Conservation (phyloP, 1,140 invertebrate genomes). For the Platyscapa corneri region DNA sequence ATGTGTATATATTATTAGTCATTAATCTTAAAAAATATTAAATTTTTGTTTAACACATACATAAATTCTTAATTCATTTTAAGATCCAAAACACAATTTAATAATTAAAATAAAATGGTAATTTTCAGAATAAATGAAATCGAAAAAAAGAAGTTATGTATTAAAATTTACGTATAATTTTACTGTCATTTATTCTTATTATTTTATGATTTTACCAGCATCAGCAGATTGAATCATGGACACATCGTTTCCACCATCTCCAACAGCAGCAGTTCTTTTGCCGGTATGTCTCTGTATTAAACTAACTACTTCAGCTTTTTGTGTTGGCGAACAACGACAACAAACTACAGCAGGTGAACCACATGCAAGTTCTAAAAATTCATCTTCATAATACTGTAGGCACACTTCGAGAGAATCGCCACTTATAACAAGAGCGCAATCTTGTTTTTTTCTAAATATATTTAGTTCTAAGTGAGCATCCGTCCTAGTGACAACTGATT, state of each 20-base stretch:
- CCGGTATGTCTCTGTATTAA: constrained; percentile 92
- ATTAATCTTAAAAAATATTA: too few species aligned
- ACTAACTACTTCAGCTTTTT: constrained; percentile 96
- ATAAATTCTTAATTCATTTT: too few species aligned
- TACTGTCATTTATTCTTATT: not conserved
- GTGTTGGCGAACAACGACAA: constrained; percentile 97
- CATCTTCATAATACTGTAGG: constrained; percentile 94
- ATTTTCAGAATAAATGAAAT: not conserved
- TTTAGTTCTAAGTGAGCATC: constrained; percentile 96
- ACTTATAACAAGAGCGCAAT: constrained; percentile 92
- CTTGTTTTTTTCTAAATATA: constrained; percentile 89
- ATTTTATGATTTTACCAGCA: constrained; percentile 77
- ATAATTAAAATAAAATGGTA: not conserved
- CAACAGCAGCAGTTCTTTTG: constrained; percentile 87
- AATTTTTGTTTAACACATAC: too few species aligned
- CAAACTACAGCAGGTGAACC: constrained; percentile 95
- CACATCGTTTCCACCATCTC: constrained; percentile 92
- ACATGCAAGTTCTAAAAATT: constrained; percentile 96
- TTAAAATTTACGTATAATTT: not conserved
- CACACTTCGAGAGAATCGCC: constrained; percentile 96
- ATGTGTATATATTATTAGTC: not conserved
- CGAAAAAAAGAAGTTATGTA: not conserved
- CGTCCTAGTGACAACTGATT: constrained; percentile 83
- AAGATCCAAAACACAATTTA: too few species aligned
- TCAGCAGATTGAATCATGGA: constrained; percentile 97